Conservation (phyloP, 2,113 vertebrate species). For the Lanius ludovicianus region DNA sequence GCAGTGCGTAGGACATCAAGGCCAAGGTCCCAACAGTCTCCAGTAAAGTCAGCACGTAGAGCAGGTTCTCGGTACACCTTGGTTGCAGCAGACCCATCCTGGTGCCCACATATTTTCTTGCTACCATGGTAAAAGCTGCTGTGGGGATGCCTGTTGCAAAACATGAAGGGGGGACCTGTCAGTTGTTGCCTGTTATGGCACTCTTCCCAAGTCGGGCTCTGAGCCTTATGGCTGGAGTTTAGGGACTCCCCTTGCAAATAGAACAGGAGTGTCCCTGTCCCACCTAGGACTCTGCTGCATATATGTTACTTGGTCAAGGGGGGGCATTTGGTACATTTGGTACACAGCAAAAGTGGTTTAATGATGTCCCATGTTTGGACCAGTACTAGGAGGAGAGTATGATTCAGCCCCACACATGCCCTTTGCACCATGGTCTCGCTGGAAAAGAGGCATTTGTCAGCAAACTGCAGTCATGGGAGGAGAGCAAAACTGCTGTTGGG, state of each 20-base stretch:
- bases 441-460: not conserved
- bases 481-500: not conserved
- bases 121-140: not conserved
- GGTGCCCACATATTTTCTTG: not conserved
- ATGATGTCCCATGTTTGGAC: not conserved
- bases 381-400: not conserved
- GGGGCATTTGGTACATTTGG: not conserved
- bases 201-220: not conserved
- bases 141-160: not conserved
- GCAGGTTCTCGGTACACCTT: not conserved
- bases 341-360: not conserved
- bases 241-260: not conserved
- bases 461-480: not conserved
- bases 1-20: constrained; percentile 55
- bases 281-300: not conserved
- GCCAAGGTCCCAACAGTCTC: not conserved
- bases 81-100: not conserved
- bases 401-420: not conserved
- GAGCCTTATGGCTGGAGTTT: not conserved
- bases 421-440: not conserved
- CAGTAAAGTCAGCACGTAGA: not conserved
- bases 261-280: not conserved
- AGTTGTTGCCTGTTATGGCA: not conserved
- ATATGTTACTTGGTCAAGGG: accelerated
- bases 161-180: not conserved